A percentile compares a stretch with the other conserved stretches of the same genome.
Conservation (phyloP, 2,888 invertebrate species). For the Ramazzottius varieornatus region DNA sequence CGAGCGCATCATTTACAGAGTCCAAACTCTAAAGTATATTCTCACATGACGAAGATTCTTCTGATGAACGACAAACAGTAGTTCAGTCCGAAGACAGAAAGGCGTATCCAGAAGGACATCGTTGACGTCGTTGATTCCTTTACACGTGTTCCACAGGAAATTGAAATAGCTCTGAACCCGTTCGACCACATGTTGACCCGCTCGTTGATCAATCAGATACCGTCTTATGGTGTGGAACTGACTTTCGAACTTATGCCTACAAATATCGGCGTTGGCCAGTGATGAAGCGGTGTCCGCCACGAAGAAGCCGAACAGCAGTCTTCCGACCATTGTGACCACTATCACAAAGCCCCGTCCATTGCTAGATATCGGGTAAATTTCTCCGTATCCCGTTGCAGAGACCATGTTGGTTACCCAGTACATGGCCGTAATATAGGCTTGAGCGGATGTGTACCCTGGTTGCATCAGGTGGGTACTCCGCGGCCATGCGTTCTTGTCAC, state of each 20-base stretch:
- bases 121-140: slow-evolving; percentile 6
- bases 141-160: slow-evolving; percentile 7
- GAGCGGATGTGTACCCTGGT: background rate
- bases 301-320: slow-evolving; percentile 10
- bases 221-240: slow-evolving; percentile 8
- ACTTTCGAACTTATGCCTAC: slow-evolving; percentile 7
- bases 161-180: slow-evolving; percentile 8
- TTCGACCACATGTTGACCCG: slow-evolving; percentile 6
- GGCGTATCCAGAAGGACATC: slow-evolving; percentile 8
- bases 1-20: background rate
- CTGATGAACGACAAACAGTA: slow-evolving; percentile 5
- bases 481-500: background rate
- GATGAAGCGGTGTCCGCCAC: slow-evolving; percentile 11
- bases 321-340: slow-evolving; percentile 9
- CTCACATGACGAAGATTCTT: background rate
- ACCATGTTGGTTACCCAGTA: slow-evolving; percentile 7
- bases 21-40: too few relatives aligned
- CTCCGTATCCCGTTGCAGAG: slow-evolving; percentile 8
- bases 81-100: slow-evolving; percentile 8
- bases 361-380: slow-evolving; percentile 5
- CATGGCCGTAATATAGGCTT: background rate
- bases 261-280: slow-evolving; percentile 8
- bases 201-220: slow-evolving; percentile 8
- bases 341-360: slow-evolving; percentile 7
- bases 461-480: background rate